These are phyloP conservation scores for Panzeria rudis DNA, from an alignment of 2,888 invertebrate genomes.

Conservation along the genomic window DNA sequence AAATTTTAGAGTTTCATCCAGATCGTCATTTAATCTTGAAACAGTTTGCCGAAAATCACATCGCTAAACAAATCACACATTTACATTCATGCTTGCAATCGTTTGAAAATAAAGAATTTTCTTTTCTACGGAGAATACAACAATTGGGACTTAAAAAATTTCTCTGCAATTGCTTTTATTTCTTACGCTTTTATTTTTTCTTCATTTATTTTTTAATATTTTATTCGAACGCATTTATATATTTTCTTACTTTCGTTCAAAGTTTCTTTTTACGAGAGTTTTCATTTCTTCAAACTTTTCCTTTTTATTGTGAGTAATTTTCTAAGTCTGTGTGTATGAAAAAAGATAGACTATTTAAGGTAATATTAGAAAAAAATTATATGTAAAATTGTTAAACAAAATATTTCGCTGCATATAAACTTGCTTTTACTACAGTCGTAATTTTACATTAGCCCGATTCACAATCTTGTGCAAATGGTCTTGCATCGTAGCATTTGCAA, in stretches of 20 bases:
- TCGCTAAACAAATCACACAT: background rate
- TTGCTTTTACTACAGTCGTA: background rate
- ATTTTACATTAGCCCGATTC: constrained; percentile 26
- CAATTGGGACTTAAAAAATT: background rate
- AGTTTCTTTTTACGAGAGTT: constrained; percentile 30
- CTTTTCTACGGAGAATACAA: background rate
- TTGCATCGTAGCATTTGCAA: too few species aligned
- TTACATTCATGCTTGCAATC: background rate
- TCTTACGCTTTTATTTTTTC: constrained; percentile 7
- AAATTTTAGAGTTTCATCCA: too few species aligned
- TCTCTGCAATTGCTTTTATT: constrained; percentile 31
- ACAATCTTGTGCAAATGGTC: too few species aligned
- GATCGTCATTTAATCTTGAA: too few species aligned
- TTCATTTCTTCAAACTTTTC: constrained; percentile 10
- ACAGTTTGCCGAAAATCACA: background rate
- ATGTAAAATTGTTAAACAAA: constrained; percentile 59
- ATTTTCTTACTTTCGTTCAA: constrained; percentile 26
- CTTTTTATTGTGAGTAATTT: background rate
- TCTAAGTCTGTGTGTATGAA: background rate
- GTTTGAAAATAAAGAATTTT: background rate
- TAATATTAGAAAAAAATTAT: constrained; percentile 38
- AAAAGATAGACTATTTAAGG: constrained; percentile 1
- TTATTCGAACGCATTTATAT: constrained; percentile 12
- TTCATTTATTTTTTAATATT: background rate
- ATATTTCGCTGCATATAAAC: constrained; percentile 67